These are phyloP conservation scores for Agapornis canus DNA, from an alignment of 2,797 vertebrate species.

Conservation along the genomic window DNA sequence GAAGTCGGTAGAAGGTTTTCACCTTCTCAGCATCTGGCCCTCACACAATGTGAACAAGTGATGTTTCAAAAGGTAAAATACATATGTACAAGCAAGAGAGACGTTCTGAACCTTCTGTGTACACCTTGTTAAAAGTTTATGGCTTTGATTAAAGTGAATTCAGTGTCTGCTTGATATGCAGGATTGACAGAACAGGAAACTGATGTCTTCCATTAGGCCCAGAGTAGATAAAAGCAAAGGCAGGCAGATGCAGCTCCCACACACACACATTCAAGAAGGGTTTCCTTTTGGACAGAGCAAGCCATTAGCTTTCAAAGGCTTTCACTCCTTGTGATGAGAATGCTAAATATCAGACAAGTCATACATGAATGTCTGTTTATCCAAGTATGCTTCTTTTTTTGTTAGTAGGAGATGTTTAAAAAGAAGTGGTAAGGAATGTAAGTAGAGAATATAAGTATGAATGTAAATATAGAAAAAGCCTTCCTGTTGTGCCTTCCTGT, in stretches of 20 bases:
- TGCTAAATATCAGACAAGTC: background rate
- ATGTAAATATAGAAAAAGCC: background rate
- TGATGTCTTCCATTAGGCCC: slow-evolving; percentile 1
- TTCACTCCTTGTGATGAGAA: background rate
- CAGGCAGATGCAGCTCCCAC: background rate
- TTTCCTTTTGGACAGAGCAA: slow-evolving; percentile 13
- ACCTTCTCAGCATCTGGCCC: background rate
- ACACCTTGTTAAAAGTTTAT: slow-evolving; percentile 11
- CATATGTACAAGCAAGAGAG: background rate
- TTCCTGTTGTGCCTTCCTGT: background rate
- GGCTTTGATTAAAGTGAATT: slow-evolving; percentile 32
- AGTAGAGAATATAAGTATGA: background rate
- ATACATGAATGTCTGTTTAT: background rate
- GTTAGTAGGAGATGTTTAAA: background rate
- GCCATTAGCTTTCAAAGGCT: slow-evolving; percentile 27
- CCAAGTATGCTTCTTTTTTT: background rate
- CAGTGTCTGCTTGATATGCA: background rate
- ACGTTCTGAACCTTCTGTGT: background rate
- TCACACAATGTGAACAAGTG: background rate
- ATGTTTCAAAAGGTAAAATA: slow-evolving; percentile 19
- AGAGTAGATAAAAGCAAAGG: slow-evolving; percentile 24
- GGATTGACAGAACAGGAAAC: slow-evolving; percentile 56
- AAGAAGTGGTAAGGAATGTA: background rate
- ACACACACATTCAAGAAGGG: background rate
- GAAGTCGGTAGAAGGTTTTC: background rate